Conservation (phyloP, 1,140 invertebrate species). For the Hypothenemus hampei region DNA sequence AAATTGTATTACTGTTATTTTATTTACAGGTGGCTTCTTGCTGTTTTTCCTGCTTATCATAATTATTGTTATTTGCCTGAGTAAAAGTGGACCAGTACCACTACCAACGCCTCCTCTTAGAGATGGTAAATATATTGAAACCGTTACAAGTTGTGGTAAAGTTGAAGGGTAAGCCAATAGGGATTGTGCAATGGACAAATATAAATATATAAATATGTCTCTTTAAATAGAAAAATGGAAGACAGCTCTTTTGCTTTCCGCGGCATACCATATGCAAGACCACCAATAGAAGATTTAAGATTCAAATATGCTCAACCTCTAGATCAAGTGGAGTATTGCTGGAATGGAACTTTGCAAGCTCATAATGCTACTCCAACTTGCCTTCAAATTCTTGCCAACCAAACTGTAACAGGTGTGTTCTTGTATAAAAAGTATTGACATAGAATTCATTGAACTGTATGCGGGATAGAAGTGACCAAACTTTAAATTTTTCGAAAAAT, state of each 20-base stretch:
- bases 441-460: neutral
- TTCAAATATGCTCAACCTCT: constrained; percentile 68
- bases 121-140: constrained; percentile 64
- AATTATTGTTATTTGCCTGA: constrained; percentile 59
- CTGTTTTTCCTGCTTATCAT: constrained; percentile 58
- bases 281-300: constrained; percentile 63
- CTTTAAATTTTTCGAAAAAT: no score
- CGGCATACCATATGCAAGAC: constrained; percentile 80
- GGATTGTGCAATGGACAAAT: neutral
- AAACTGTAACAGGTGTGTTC: constrained; percentile 50
- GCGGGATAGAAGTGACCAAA: no score
- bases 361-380: constrained; percentile 63
- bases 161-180: constrained; percentile 60
- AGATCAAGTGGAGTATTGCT: constrained; percentile 66
- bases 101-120: constrained; percentile 50
- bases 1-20: neutral
- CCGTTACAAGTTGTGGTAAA: constrained; percentile 70
- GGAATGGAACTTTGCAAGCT: constrained; percentile 68
- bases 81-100: constrained; percentile 48
- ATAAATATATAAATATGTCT: neutral
- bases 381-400: constrained; percentile 61
- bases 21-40: constrained; percentile 46
- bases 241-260: constrained; percentile 74
- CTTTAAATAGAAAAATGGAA: constrained; percentile 55
- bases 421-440: neutral